Evolutionary conservation across 2,113 vertebrate genomes (phyloP), one percentile per base, ranked within the genome.

Genomic region (Prionailurus viverrinus): DNA sequence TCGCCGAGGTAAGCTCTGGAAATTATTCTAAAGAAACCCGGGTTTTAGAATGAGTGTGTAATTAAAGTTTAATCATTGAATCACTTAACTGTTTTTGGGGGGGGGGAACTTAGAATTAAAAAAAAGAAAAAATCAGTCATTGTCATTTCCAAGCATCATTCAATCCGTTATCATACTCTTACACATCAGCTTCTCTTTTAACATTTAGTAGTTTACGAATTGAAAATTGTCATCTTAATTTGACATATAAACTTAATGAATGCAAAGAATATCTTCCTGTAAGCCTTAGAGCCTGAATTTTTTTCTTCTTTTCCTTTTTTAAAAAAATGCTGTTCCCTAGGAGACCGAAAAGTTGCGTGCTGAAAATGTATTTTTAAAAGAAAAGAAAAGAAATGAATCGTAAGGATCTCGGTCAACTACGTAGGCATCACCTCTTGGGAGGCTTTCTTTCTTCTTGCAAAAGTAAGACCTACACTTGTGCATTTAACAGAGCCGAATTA

Each of bases 261-360:
- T 41, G 29, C 91, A n/a, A 39, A 79, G 66, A 83, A 31, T 53
- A 55, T 19, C 79, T 29, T 85, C 11, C 71, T 91, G 1, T 91
- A 97, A 93, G 31, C 85, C 68, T 79, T 27, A 51, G 58, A 87
- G 66, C 80, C 74, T 90, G 91, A 79, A 68, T 48, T 48, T n/a
- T 80, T 91, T 81, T 63, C 48, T 66, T 21, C 69, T 61, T 96
- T 66, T 29, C 36, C 55, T 87, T 45, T 93, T 71, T 98, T 19
- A 51, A 27, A 93, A 36, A 82, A 41, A 89, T 95, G 95, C 2
- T 79, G 68, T 33, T 88, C 96, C 95, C 89, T 97, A 99, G 99
- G 99, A 99, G 97, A 98, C 98, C 55, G 99, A 99, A 98, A 99
- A 98, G 79, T 99, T 99, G 27, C 98, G 98, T 87, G 96, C 99